Evolutionary conservation across 2,888 invertebrate genomes (phyloP), one percentile per base, ranked within the genome.

Genomic region (Cybosia mesomella): DNA sequence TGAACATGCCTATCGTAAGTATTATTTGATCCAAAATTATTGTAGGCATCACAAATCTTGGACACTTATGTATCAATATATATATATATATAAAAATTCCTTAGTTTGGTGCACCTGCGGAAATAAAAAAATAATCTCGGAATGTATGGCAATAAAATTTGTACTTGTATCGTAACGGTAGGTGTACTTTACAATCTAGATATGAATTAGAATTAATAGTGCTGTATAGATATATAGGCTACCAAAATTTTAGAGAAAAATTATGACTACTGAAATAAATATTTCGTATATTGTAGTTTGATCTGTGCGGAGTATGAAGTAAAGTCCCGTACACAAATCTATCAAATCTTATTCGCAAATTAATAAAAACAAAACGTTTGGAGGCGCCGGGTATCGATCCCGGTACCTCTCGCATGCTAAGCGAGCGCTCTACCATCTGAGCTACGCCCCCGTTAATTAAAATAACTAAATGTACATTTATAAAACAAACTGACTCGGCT

Each of bases 1-100:
- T 99, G 97, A 98, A 98, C 87, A 98, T 98, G 98, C 98, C 99
- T 43, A 92, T 93, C 71, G 94, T 94, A 66, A 90, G 90, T 83
- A 60, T 11, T 15, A 24, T 24, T 28, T 24, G 22, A 24, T 22
- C 13, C 13, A 13, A 55, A 55, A 24, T 13, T 15, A 8, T 21
- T 3, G 55, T 15, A 15, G 43, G 18, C 1, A 43, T 18, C 18
- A 7, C 43, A 18, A 43, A 18, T 43, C 43, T 43, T 43, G 43
- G 43, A 18, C 18, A 43, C 43, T 18, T 7, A 39, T 15, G 15
- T 39, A n/a, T n/a, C n/a, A n/a, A n/a, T 36, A 39, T 39, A 1
- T 15, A 28, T 28, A 28, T 28, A 28, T 5, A 28, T 4, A 28
- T 28, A 28, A 28, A 28, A n/a, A n/a, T n/a, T n/a, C n/a, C n/a